A percentile compares a stretch with the other conserved stretches of the same genome.
phyloP scores from a whole-genome alignment of 2,797 vertebrate species.

The Macropodus opercularis region DNA sequence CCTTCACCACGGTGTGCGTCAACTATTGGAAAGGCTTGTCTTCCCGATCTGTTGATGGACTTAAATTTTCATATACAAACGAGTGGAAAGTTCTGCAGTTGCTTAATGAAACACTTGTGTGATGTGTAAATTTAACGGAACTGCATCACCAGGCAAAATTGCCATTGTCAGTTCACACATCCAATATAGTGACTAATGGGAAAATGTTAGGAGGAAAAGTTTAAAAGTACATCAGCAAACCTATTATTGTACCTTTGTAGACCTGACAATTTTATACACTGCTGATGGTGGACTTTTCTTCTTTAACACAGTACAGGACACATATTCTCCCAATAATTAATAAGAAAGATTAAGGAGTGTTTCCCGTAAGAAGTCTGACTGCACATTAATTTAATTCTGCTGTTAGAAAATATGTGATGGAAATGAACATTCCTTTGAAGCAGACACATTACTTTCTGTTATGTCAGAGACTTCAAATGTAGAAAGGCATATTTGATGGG shows the following conservation, averaged over 20 bases:
- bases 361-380: conserved; percentile 15
- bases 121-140: too few species aligned
- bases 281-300: background rate
- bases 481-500: conserved; percentile 20
- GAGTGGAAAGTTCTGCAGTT: too few species aligned
- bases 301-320: background rate
- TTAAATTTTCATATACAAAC: too few species aligned
- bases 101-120: too few species aligned
- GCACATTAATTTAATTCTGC: conserved; percentile 29
- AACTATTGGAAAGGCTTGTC: too few species aligned
- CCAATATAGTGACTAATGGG: too few species aligned
- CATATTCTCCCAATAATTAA: conserved; percentile 7
- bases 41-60: too few species aligned
- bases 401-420: conserved; percentile 36
- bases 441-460: conserved; percentile 24
- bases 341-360: conserved; percentile 18
- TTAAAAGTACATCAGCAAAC: too few species aligned
- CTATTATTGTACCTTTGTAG: background rate
- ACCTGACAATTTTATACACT: background rate
- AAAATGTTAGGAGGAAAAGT: too few species aligned
- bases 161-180: too few species aligned
- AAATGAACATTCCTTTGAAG: conserved; percentile 40
- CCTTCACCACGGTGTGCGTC: too few species aligned
- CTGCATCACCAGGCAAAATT: too few species aligned
- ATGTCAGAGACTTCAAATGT: conserved; percentile 3